Evolutionary conservation across 2,888 invertebrate species (phyloP).

Genomic region (Macrosoma leucophasiata): DNA sequence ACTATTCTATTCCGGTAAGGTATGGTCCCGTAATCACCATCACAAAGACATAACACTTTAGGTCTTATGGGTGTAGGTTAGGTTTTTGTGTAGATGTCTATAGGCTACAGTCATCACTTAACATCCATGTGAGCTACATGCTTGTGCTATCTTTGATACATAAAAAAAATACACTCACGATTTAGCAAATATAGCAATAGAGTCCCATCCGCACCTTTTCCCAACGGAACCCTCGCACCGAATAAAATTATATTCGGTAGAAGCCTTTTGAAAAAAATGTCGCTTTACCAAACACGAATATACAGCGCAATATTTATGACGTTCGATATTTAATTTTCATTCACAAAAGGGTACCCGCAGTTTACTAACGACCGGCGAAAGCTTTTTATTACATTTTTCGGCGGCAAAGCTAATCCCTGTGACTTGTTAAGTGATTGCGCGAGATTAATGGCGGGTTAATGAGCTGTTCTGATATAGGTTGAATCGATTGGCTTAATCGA

Average conservation of each 20-base stretch:
- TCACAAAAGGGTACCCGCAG: constrained; percentile 40
- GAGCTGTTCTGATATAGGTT: constrained; percentile 32
- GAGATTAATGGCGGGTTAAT: constrained; percentile 54
- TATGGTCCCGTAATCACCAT: no score
- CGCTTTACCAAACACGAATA: constrained; percentile 32
- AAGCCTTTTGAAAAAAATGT: constrained; percentile 14
- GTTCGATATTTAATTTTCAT: constrained; percentile 40
- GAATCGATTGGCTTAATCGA: constrained; percentile 26
- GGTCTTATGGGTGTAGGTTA: no score
- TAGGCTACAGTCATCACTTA: no score
- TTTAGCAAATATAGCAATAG: no score
- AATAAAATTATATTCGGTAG: constrained; percentile 5
- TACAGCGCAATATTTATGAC: constrained; percentile 42
- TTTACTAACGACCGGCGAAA: constrained; percentile 46
- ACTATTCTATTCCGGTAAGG: no score
- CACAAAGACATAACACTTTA: no score
- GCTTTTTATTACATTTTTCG: constrained; percentile 41
- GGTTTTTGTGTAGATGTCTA: no score
- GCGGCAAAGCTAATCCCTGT: constrained; percentile 39
- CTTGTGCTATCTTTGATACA: no score
- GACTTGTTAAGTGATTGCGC: constrained; percentile 55
- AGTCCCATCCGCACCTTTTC: no score
- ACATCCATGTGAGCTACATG: no score
- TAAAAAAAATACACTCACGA: no score
- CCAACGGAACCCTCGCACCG: no score